Conservation (phyloP, 2,113 vertebrate species). For the Antechinus flavipes region DNA sequence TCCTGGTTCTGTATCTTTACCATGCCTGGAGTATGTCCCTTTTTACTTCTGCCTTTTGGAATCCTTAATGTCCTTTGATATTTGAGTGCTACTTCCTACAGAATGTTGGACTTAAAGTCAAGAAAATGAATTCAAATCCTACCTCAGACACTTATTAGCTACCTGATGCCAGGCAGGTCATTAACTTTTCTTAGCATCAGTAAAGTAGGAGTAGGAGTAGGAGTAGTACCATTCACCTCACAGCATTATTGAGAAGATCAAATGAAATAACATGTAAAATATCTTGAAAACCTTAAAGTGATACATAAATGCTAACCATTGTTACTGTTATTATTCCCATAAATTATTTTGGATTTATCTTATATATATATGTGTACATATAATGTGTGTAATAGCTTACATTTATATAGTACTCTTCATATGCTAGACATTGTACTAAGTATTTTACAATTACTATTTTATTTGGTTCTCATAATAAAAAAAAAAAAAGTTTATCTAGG, state of each 20-base stretch:
- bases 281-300: background rate
- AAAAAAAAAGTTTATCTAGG: background rate
- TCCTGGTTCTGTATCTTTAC: background rate
- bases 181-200: background rate
- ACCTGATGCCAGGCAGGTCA: background rate
- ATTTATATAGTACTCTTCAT: background rate
- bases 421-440: background rate
- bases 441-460: background rate
- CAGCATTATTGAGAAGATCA: background rate
- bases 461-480: background rate
- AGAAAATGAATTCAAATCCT: background rate
- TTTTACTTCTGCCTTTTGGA: background rate
- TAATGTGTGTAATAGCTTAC: background rate
- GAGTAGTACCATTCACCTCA: background rate
- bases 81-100: background rate
- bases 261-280: background rate
- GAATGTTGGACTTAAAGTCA: background rate
- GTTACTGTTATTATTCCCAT: background rate
- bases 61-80: background rate
- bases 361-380: background rate
- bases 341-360: background rate
- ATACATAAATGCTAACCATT: background rate
- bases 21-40: background rate
- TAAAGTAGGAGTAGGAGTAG: background rate
- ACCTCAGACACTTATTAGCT: background rate